Percentiles rank a stretch among this genome's conserved stretches.
Conservation (phyloP, 1,140 invertebrate species). For the Habropoda laboriosa region DNA sequence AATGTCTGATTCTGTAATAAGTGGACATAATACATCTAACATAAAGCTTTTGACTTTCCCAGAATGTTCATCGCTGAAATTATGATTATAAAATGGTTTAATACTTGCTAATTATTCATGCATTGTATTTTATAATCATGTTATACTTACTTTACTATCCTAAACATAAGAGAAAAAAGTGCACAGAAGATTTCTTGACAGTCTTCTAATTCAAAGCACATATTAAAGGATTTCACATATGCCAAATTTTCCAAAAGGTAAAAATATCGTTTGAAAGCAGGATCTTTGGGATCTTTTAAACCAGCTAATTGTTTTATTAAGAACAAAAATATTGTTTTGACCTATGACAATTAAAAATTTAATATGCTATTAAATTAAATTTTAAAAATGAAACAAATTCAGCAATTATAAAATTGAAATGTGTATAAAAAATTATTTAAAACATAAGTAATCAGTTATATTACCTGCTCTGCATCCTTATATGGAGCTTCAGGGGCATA, state of each 20-base stretch:
- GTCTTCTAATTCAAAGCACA: conserved; percentile 99
- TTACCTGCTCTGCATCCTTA: conserved; percentile 96
- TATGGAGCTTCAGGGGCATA: conserved; percentile 99
- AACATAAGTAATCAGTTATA: conserved; percentile 77
- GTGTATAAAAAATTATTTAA: neutral
- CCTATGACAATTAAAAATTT: conserved; percentile 66
- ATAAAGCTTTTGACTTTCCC: conserved; percentile 98
- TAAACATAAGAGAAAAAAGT: conserved; percentile 97
- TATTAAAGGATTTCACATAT: conserved; percentile 99
- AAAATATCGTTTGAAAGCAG: conserved; percentile 98
- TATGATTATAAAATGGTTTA: neutral
- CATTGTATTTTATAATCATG: neutral
- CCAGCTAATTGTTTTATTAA: conserved; percentile 97
- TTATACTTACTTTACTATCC: conserved; percentile 93
- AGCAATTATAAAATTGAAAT: neutral
- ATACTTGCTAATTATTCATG: neutral
- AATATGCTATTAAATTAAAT: conserved; percentile 4
- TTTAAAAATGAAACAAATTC: neutral
- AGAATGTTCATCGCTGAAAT: conserved; percentile 94
- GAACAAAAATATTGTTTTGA: conserved; percentile 96
- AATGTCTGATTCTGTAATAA: conserved; percentile 97
- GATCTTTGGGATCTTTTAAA: conserved; percentile 97
- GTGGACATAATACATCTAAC: conserved; percentile 95
- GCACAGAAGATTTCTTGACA: conserved; percentile 98
- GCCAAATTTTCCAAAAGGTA: conserved; percentile 97